Base-by-base conservation (phyloP, 2,797 vertebrate species). In the Danio tinwini region DNA sequence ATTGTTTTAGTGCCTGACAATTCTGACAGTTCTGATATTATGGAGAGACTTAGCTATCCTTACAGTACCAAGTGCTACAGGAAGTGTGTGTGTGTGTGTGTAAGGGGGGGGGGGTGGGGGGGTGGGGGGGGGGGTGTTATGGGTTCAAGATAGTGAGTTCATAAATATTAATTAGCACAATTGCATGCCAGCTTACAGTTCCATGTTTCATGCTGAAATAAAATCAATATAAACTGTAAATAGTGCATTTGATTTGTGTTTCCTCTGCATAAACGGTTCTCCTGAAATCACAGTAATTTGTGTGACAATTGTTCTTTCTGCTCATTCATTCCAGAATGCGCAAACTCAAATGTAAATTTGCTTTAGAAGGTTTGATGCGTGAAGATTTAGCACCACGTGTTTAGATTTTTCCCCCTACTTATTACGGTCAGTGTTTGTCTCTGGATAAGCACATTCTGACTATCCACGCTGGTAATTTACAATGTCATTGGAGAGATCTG, bases 151-250 rank as follows among this genome's bases (percentile, higher is more conserved):
- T 62, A n/a, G 14, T 55, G 11, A 70, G 4, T 50, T 71, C 11
- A 71, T 70, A 50, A 70, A 42, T 70, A 13, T 71, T 55, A 71
- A 71, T 42, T 13, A 42, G 7, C 12, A 40, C 10, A 70, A 70
- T 39, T 17, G 53, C 7, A 13, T 13, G n/a, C 50, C 2, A 40
- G 49, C 40, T 70, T 70, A 17, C 16, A 53, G 29, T 47, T 47
- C 7, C 17, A 67, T 14, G n/a, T n/a, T n/a, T n/a, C n/a, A 70
- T 53, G 53, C 19, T 67, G 45, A 65, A 65, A 21, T 7, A 69
- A 50, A 4, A 53, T 69, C 0, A 39, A 17, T 14, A 52, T 52
- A 17, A 68, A 37, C 19, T 50, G 21, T 14, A 64, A 49, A 37
- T 29, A 53, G 67, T 8, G 7, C 6, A 2, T 29, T 53, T 17